These are phyloP conservation scores for Diadegma fenestrale DNA, from an alignment of 2,888 invertebrate species.

Conservation along the genomic window DNA sequence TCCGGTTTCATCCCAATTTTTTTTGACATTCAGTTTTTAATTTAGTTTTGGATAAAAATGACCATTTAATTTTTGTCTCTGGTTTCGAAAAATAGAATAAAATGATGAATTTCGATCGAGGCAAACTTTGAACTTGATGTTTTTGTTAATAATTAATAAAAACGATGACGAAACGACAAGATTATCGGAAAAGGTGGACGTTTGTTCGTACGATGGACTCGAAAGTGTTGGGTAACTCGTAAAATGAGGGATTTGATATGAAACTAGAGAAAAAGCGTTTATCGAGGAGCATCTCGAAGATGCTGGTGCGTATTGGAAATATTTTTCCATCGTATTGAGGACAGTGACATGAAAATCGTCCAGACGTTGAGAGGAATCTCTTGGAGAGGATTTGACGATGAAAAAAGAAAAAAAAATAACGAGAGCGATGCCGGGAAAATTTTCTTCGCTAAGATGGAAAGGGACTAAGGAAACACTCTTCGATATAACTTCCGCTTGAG, in stretches of 20 bases:
- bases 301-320: slow-evolving; percentile 13
- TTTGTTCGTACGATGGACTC: background rate
- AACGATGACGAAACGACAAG: background rate
- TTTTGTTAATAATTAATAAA: background rate
- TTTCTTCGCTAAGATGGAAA: slow-evolving; percentile 35
- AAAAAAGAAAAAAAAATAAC: slow-evolving; percentile 5
- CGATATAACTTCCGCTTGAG: slow-evolving; percentile 59
- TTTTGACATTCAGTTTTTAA: too few relatives aligned
- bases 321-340: slow-evolving; percentile 45
- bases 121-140: too few relatives aligned
- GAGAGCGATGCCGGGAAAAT: slow-evolving; percentile 41
- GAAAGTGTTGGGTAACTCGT: background rate
- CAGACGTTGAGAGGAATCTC: slow-evolving; percentile 57
- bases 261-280: slow-evolving; percentile 18
- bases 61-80: too few relatives aligned
- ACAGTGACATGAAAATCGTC: slow-evolving; percentile 51
- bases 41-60: too few relatives aligned
- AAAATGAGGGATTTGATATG: slow-evolving; percentile 7
- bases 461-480: slow-evolving; percentile 37
- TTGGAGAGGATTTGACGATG: background rate
- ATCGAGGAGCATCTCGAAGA: background rate
- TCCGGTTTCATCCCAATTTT: too few relatives aligned
- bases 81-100: too few relatives aligned
- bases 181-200: background rate
- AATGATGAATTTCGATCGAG: too few relatives aligned